phyloP scores from a whole-genome alignment of 2,888 invertebrate genomes.

The Aphodius granarius region DNA sequence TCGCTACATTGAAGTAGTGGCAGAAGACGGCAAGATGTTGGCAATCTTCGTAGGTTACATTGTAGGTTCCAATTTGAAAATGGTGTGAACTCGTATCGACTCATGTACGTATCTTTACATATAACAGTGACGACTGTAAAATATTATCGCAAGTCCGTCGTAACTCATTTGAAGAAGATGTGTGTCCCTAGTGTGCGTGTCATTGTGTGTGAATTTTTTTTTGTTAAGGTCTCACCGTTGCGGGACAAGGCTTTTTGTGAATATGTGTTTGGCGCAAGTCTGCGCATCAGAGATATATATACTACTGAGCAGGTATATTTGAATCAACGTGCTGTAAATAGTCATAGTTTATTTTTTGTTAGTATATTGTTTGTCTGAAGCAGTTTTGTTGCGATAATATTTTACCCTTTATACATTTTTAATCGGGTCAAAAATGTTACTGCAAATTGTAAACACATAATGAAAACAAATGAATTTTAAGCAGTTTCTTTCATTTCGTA shows the following conservation, averaged over 20 bases:
- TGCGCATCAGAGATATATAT: not conserved
- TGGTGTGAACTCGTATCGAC: constrained; percentile 30
- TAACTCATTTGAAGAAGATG: constrained; percentile 32
- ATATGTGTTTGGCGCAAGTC: not conserved
- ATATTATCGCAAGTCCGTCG: constrained; percentile 52
- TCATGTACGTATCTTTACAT: constrained; percentile 46
- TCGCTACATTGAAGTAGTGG: constrained; percentile 8
- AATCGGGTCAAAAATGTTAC: constrained; percentile 12
- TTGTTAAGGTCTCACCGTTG: constrained; percentile 24
- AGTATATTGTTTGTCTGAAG: not conserved
- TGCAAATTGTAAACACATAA: constrained; percentile 13
- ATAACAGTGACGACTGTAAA: constrained; percentile 42
- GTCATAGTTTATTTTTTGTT: not conserved
- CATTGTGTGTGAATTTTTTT: constrained; percentile 33
- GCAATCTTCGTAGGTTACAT: constrained; percentile 31
- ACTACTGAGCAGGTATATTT: not conserved
- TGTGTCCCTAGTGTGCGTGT: constrained; percentile 35
- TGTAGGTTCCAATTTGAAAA: constrained; percentile 33
- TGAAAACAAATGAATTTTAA: constrained; percentile 40
- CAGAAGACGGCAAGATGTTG: constrained; percentile 13
- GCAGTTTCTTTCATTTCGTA: constrained; percentile 33
- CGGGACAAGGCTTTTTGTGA: not conserved
- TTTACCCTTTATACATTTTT: constrained; percentile 43
- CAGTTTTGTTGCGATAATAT: constrained; percentile 47
- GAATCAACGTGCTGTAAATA: constrained; percentile 2